A percentile compares a stretch with the other conserved stretches of the same genome.
Conservation (phyloP, 2,888 invertebrate species). For the Fragum fragum region DNA sequence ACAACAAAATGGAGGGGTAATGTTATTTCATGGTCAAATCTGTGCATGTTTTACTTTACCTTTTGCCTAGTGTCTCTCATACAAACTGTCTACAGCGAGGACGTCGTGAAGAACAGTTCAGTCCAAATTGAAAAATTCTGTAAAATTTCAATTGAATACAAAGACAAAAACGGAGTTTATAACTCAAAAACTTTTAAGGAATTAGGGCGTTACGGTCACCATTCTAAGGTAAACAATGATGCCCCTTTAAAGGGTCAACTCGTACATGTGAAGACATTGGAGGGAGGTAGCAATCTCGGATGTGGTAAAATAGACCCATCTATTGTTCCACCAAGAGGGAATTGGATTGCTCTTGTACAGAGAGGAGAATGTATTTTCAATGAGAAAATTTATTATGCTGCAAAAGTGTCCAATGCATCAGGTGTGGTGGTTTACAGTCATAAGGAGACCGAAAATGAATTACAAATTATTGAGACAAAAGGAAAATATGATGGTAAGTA, state of each 20-base stretch:
- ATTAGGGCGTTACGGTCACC: slow-evolving; percentile 30
- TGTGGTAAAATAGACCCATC: slow-evolving; percentile 46
- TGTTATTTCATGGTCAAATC: neutral
- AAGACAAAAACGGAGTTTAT: neutral
- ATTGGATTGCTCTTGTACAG: slow-evolving; percentile 94
- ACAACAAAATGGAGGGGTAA: slow-evolving; percentile 59
- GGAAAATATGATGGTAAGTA: slow-evolving; percentile 46
- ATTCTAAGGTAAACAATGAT: slow-evolving; percentile 27
- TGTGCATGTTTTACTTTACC: slow-evolving; percentile 32
- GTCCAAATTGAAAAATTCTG: slow-evolving; percentile 6
- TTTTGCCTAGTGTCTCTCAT: slow-evolving; percentile 14
- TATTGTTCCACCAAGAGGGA: slow-evolving; percentile 86
- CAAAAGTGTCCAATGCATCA: slow-evolving; percentile 90
- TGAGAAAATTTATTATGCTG: slow-evolving; percentile 93
- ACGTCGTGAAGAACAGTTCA: neutral
- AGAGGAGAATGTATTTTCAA: slow-evolving; percentile 94
- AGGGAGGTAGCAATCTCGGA: slow-evolving; percentile 38
- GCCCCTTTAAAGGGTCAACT: slow-evolving; percentile 47
- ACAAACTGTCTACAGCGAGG: slow-evolving; percentile 14
- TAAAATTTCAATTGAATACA: slow-evolving; percentile 29
- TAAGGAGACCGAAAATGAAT: neutral
- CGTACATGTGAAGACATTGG: slow-evolving; percentile 40
- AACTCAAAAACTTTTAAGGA: neutral
- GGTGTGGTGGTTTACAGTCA: slow-evolving; percentile 94
- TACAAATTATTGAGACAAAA: slow-evolving; percentile 13